Conservation (phyloP, 2,888 invertebrate species). For the Drosophila leonis region DNA sequence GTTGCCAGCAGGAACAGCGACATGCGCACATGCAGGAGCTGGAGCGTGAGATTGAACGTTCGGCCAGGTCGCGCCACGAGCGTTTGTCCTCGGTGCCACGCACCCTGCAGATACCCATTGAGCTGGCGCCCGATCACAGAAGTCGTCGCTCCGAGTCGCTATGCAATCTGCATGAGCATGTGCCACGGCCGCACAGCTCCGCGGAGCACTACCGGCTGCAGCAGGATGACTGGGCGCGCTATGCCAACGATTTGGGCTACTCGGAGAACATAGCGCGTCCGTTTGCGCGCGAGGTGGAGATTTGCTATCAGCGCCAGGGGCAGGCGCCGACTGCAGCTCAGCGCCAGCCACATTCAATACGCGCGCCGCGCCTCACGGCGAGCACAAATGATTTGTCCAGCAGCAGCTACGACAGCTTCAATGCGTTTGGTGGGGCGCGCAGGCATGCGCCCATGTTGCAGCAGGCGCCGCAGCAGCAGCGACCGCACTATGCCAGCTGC, state of each 20-base stretch:
- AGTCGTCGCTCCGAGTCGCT: constrained; percentile 80
- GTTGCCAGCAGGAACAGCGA: constrained; percentile 70
- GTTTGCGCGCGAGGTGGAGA: constrained; percentile 84
- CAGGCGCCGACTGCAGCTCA: constrained; percentile 49
- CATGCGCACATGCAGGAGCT: constrained; percentile 80
- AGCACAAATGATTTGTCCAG: constrained; percentile 82
- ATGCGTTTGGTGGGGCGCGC: constrained; percentile 78
- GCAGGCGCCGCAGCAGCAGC: constrained; percentile 69
- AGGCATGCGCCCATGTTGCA: constrained; percentile 81
- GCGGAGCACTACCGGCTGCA: constrained; percentile 45
- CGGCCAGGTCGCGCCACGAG: constrained; percentile 67
- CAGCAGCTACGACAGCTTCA: constrained; percentile 71
- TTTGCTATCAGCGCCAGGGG: constrained; percentile 79
- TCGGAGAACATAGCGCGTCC: constrained; percentile 85
- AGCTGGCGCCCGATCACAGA: constrained; percentile 56
- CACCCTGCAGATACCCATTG: constrained; percentile 71
- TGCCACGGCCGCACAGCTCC: constrained; percentile 60
- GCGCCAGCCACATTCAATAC: constrained; percentile 70
- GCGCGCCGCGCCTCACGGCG: constrained; percentile 83
- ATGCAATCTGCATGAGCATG: constrained; percentile 75
- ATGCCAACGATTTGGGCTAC: constrained; percentile 85
- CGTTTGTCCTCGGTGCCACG: constrained; percentile 66
- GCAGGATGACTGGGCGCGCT: constrained; percentile 86
- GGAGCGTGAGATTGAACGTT: constrained; percentile 79
- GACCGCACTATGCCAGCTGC: constrained; percentile 80